Evolutionary conservation across 2,888 invertebrate genomes (phyloP), one percentile per base, ranked within the genome.

Genomic region (Lepidocyrtinus sp.): DNA sequence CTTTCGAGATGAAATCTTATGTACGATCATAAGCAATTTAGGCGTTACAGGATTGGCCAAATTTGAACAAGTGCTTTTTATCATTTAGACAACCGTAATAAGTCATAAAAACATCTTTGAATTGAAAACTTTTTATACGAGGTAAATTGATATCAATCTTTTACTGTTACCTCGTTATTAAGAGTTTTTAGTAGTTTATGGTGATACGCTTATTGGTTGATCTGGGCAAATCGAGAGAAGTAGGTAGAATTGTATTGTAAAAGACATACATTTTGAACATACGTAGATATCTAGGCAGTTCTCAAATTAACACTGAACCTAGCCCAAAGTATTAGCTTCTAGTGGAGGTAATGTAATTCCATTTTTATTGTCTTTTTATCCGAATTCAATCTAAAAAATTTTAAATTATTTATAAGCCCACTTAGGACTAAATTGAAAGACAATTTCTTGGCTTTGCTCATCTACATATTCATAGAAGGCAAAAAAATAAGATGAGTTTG

Each of bases 201-300:
- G n/a, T n/a, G n/a, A n/a, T n/a, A n/a, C n/a, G n/a, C n/a, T n/a
- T n/a, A n/a, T n/a, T n/a, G n/a, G n/a, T n/a, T n/a, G n/a, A n/a
- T n/a, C n/a, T n/a, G n/a, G n/a, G n/a, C n/a, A n/a, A n/a, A n/a
- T n/a, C n/a, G n/a, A n/a, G 68, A 46, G 70, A 69, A 24, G 21
- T 69, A 7, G 24, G 59, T 36, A 62, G 12, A n/a, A 36, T 45
- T 45, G 27, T 19, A 61, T 62, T 77, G 55, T 71, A 55, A 64
- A 27, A 62, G 9, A 27, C 50, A 70, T n/a, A 65, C 76, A 71
- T 71, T 65, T 70, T 71, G 69, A 50, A 27, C 46, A 63, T n/a
- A n/a, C n/a, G n/a, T n/a, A n/a, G n/a, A n/a, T n/a, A n/a, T n/a
- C n/a, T 50, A 50, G 50, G 50, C 50, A 50, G 50, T 50, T 50